Evolutionary conservation across 2,113 vertebrate species (phyloP).

Genomic region (Ahaetulla prasina): DNA sequence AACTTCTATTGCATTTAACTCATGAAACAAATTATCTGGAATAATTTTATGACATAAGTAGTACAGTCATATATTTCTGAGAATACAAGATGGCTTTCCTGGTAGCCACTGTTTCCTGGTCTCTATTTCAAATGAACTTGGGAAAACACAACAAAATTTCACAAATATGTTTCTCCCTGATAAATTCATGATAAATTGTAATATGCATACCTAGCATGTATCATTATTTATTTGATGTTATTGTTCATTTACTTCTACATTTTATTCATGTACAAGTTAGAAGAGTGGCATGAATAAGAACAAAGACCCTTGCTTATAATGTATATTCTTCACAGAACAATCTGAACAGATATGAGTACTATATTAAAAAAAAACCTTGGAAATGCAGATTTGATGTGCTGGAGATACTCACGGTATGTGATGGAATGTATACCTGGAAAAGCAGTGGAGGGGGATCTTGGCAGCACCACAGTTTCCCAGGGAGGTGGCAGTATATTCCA

Average conservation of each 20-base stretch:
- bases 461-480: not conserved
- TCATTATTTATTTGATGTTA: not conserved
- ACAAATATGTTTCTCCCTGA: not conserved
- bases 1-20: conserved; percentile 19
- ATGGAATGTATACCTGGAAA: not conserved
- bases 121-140: not conserved
- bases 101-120: not conserved
- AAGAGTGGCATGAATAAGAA: not conserved
- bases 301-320: not conserved
- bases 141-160: not conserved
- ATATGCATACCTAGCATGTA: not conserved
- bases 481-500: not conserved
- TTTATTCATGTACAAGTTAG: not conserved
- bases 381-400: not conserved
- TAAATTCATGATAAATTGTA: not conserved
- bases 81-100: not conserved
- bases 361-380: not conserved
- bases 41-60: not conserved
- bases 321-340: not conserved
- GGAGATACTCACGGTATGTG: not conserved
- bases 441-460: not conserved
- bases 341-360: not conserved
- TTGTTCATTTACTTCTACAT: not conserved
- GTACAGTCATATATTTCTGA: not conserved
- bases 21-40: conserved; percentile 10